Evolutionary conservation across 2,888 invertebrate genomes (phyloP), one percentile per base, ranked within the genome.

Genomic region (Erannis defoliaria): DNA sequence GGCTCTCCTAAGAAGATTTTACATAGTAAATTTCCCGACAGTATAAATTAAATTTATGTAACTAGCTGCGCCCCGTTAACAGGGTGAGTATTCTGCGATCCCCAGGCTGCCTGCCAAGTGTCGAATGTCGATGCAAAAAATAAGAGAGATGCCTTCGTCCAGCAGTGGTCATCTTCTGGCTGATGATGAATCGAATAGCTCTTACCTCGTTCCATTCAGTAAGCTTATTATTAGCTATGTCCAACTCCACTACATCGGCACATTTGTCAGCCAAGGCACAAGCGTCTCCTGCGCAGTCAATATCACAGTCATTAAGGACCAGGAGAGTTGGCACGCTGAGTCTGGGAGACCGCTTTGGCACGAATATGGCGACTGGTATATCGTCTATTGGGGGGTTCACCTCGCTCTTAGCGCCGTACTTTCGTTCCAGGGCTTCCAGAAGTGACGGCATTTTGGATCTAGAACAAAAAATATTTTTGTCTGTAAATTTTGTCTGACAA

Each of bases 171-270:
- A n/a, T n/a, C n/a, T n/a, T n/a, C n/a, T n/a, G n/a, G n/a, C n/a
- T 26, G 5, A 26, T 26, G 6, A 35, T 5, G 14, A 38, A 2
- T 6, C 2, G 2, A 38, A 18, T 3, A 19, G 3, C 9, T n/a
- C 81, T 87, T 89, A 97, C 97, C 94, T 99, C 98, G 73, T 95
- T 94, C 98, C 98, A 98, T 78, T 97, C 95, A 64, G 95, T 95
- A 19, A 99, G 94, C 83, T 97, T 96, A 88, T 99, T 99, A 84
- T 98, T 97, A 38, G 98, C 98, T 74, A 99, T 94, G 86, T 99
- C 99, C 72, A 99, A 94, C 86, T 99, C 99, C 74, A 97, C 96
- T n/a, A 99, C 98, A 74, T 96, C 96, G 54, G 96, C 96, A 84
- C 97, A 98, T 84, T 97, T 97, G 73, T 96, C 96, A 37, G 96